These are phyloP conservation scores for Neolamprologus toae DNA, from an alignment of 2,113 vertebrate species.

Conservation along the genomic window DNA sequence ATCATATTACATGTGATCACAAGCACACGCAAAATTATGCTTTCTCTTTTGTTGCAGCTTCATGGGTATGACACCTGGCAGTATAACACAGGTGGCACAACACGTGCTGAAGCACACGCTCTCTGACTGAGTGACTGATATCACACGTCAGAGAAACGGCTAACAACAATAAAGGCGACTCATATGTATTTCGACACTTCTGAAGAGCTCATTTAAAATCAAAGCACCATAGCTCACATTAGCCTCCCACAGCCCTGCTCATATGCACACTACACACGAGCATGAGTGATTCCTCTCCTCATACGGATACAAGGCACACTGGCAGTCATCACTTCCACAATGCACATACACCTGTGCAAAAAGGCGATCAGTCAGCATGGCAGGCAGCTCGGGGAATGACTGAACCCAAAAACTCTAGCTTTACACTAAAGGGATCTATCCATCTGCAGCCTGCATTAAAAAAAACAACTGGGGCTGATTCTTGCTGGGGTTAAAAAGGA, in stretches of 20 bases:
- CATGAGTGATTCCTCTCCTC: background rate
- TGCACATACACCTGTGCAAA: background rate
- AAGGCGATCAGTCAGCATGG: constrained; percentile 6
- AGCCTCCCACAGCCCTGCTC: background rate
- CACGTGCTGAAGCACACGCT: background rate
- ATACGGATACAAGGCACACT: background rate
- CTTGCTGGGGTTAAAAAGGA: background rate
- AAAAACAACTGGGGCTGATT: background rate
- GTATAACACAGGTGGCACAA: background rate
- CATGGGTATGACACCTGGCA: background rate
- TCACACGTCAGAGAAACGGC: constrained; percentile 2
- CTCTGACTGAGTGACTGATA: background rate
- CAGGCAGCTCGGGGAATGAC: background rate
- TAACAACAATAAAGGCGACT: constrained; percentile 1
- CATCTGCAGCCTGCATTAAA: background rate
- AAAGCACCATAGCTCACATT: background rate
- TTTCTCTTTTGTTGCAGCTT: background rate
- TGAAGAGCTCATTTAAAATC: constrained; percentile 16
- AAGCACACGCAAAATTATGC: background rate
- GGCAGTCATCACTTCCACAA: background rate
- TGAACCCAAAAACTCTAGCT: constrained; percentile 29
- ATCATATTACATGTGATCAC: background rate
- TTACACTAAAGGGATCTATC: constrained; percentile 17
- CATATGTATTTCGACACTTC: background rate
- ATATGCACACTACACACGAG: background rate